Base-by-base conservation (phyloP, 37 sponge, comb jelly and placozoan genomes). In the Lycopodina hypogea region DNA sequence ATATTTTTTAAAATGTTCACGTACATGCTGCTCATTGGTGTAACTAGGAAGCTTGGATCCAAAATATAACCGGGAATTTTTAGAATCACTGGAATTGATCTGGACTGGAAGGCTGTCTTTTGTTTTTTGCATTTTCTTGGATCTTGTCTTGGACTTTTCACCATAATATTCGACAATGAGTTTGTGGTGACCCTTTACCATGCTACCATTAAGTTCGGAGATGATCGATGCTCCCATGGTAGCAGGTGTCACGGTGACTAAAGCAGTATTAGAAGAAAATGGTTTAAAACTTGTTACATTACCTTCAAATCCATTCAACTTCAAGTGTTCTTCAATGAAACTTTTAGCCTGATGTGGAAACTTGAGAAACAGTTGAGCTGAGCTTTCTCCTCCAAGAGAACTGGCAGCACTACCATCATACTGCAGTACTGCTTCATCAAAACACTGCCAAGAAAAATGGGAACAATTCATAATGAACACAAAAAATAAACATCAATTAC, bases 1-100 rank as follows among this genome's bases (percentile, higher is more conserved):
- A 56, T 68, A 83, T 8, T 11, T 53, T 40, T 36, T 37, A 28
- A 83, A 75, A 40, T 83, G 83, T 12, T 82, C 74, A 7, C 42
- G 51, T 32, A 82, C 34, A 64, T 82, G 82, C 24, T 35, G 50
- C 21, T 60, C 69, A 32, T 52, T 73, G 41, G 73, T 74, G 53
- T 36, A 40, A 2, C 64, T 24, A 42, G 83, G 83, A 35, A 68
- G 69, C 23, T 53, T 53, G 17, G 61, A 55, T 26, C 57, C 58
- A 8, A 76, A 67, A 68, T 51, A 75, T 21, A 75, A 35, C 32
- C 36, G 26, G 28, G 17, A 42, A 9, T 42, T 45, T 33, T 62
- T 45, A 41, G n/a, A 56, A 60, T 55, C 33, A 37, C 65, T 42
- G 2, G 34, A 30, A n/a, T 18, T 50, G 63, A 41, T 37, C 17